A percentile compares a stretch with the other conserved stretches of the same genome.
Conservation (phyloP, 1,140 invertebrate genomes). For the Leucophenga varia region DNA sequence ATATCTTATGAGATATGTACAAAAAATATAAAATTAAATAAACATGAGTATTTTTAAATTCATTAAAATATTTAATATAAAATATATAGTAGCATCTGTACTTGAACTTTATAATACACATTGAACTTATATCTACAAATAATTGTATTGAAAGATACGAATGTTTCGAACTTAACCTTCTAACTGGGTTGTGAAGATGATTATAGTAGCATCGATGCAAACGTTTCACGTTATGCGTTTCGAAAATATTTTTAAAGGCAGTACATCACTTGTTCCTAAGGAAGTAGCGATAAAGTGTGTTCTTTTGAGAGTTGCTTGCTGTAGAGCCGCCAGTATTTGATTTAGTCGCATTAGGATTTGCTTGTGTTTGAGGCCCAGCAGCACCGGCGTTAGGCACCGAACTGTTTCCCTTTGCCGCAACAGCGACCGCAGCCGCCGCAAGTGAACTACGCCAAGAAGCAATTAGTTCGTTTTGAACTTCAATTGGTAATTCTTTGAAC, state of each 20-base stretch:
- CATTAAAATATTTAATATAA: too few species aligned
- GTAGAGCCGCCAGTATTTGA: constrained; percentile 14
- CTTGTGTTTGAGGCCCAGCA: constrained; percentile 1
- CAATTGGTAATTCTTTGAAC: constrained; percentile 63
- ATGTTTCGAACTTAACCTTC: constrained; percentile 7
- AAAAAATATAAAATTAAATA: constrained; percentile 5
- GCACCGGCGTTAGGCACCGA: constrained; percentile 6
- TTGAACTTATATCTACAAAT: constrained; percentile 13
- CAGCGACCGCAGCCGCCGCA: constrained; percentile 28
- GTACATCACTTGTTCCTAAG: constrained; percentile 61
- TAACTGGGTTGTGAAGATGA: constrained; percentile 9
- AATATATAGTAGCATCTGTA: too few species aligned
- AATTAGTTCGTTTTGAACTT: constrained; percentile 65
- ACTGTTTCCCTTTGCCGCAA: constrained; percentile 19
- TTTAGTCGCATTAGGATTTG: constrained; percentile 13
- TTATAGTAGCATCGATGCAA: constrained; percentile 21
- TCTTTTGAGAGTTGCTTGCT: constrained; percentile 56
- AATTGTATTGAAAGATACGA: constrained; percentile 34
- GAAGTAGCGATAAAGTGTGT: constrained; percentile 65
- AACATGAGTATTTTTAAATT: too few species aligned
- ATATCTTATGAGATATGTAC: constrained; percentile 31
- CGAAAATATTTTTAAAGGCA: background rate
- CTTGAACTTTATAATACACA: too few species aligned
- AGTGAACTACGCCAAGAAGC: constrained; percentile 62
- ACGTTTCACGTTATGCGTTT: background rate